Evolutionary conservation across 2,797 vertebrate genomes (phyloP).

Genomic region (Macroramphosus scolopax): DNA sequence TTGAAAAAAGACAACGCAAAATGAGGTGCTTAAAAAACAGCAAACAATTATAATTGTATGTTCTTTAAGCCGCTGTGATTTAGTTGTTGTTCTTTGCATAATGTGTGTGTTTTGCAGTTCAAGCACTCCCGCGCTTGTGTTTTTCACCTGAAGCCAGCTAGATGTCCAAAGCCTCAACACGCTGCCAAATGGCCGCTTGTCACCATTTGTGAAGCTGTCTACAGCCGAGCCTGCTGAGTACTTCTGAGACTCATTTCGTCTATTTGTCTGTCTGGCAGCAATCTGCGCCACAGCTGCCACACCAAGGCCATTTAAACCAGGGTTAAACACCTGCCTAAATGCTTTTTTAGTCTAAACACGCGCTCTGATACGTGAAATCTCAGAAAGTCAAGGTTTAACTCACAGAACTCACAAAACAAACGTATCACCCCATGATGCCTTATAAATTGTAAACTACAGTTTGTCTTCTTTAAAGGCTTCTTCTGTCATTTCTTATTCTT

Average conservation of each 20-base stretch:
- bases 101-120: neutral
- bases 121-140: slow-evolving; percentile 3
- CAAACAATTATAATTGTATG: no score
- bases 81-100: no score
- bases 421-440: no score
- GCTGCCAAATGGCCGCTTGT: slow-evolving; percentile 24
- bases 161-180: slow-evolving; percentile 23
- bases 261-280: slow-evolving; percentile 16
- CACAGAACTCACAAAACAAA: no score
- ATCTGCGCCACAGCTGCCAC: slow-evolving; percentile 37
- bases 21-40: no score
- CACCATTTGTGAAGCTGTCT: slow-evolving; percentile 51
- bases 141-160: slow-evolving; percentile 21
- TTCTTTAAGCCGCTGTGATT: no score
- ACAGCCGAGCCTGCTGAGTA: slow-evolving; percentile 20
- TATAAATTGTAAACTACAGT: no score
- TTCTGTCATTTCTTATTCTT: no score
- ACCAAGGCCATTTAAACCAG: slow-evolving; percentile 16
- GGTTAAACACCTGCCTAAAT: neutral
- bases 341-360: neutral
- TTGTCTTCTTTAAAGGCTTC: no score
- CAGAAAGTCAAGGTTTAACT: neutral
- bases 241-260: slow-evolving; percentile 22
- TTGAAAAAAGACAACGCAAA: slow-evolving; percentile 2
- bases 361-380: neutral